Conservation (phyloP, 2,888 invertebrate genomes). For the Agelastica alni region DNA sequence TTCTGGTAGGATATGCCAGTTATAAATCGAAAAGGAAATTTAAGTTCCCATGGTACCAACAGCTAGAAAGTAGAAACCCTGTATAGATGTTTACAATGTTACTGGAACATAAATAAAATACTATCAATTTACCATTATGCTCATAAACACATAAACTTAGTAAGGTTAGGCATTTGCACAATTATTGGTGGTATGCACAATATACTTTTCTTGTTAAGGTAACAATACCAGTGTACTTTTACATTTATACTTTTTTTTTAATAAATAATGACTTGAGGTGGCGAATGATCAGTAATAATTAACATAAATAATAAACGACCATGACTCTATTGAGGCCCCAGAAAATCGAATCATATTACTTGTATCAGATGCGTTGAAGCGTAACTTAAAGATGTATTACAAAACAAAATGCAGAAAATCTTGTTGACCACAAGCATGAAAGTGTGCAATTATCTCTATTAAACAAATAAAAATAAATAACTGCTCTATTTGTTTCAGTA, state of each 20-base stretch:
- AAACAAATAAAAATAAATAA: conserved; percentile 2
- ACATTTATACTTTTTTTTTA: neutral
- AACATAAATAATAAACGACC: neutral
- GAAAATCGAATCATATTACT: neutral
- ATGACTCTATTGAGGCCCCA: neutral
- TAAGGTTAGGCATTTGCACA: too few relatives aligned
- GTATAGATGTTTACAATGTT: too few relatives aligned
- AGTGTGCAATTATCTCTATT: neutral
- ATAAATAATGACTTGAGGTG: neutral
- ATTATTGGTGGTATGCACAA: too few relatives aligned
- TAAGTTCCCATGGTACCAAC: too few relatives aligned
- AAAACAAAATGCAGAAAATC: neutral
- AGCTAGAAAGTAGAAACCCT: too few relatives aligned
- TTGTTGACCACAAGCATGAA: neutral
- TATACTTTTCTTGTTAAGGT: too few relatives aligned
- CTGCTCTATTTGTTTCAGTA: neutral
- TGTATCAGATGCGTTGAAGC: neutral
- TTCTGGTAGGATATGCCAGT: too few relatives aligned
- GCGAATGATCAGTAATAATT: neutral
- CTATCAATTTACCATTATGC: too few relatives aligned
- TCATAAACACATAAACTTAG: too few relatives aligned
- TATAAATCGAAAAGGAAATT: too few relatives aligned
- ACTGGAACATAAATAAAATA: too few relatives aligned
- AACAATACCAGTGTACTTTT: too few relatives aligned
- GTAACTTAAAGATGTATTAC: neutral